Evolutionary conservation across 2,888 invertebrate species (phyloP).

Genomic region (Lottia gigantea): DNA sequence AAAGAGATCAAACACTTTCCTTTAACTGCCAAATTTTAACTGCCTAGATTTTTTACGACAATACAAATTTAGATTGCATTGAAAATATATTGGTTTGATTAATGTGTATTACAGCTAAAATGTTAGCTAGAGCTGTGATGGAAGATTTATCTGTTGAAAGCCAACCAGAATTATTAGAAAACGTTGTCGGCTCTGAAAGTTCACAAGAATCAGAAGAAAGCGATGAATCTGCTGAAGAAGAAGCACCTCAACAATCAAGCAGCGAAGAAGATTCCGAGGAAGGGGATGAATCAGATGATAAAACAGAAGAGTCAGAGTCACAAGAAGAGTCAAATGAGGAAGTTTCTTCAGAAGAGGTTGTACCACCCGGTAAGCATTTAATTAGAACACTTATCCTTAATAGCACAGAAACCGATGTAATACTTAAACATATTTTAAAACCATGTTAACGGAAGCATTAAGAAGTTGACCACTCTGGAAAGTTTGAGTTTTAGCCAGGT

Average conservation of each 20-base stretch:
- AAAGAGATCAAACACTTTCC: not conserved
- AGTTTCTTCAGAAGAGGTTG: not conserved
- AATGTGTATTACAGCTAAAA: constrained; percentile 21
- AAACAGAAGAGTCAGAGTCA: constrained; percentile 8
- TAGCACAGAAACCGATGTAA: no score
- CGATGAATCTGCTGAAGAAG: not conserved
- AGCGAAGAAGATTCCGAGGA: constrained; percentile 8
- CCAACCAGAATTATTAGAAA: not conserved
- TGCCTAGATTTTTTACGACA: no score
- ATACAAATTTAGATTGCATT: not conserved
- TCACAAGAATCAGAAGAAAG: constrained; percentile 2
- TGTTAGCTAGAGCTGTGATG: constrained; percentile 24
- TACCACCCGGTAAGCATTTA: no score
- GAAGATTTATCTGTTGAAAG: constrained; percentile 15
- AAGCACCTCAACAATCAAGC: not conserved
- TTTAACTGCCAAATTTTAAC: no score
- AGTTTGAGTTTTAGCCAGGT: no score
- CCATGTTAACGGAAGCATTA: no score
- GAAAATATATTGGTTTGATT: not conserved
- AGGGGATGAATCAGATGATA: constrained; percentile 4
- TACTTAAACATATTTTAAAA: no score
- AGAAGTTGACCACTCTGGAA: no score
- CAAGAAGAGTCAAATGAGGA: not conserved
- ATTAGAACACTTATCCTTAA: no score
- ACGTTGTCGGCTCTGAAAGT: not conserved